phyloP scores from a whole-genome alignment of 2,888 invertebrate genomes.

The Lithophane semibrunnea region DNA sequence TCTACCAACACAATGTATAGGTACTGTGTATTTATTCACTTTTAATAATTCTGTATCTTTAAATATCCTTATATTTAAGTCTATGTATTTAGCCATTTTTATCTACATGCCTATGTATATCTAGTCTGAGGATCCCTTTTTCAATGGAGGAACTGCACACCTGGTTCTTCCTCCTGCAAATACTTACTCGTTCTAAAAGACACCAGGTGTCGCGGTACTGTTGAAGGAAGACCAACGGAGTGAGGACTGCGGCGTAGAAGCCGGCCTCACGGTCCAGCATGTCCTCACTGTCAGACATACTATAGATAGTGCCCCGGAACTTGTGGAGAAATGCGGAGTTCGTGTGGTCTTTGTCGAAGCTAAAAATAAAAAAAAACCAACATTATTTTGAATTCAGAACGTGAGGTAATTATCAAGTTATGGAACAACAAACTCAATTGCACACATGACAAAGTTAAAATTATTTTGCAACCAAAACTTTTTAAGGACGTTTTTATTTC shows the following conservation, averaged over 20 bases:
- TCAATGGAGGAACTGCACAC: background rate
- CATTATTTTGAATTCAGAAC: background rate
- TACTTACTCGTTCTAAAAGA: constrained; percentile 81
- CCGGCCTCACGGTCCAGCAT: constrained; percentile 81
- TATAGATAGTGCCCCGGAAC: constrained; percentile 78
- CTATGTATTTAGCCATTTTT: background rate
- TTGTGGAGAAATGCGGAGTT: constrained; percentile 84
- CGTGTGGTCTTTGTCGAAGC: constrained; percentile 83
- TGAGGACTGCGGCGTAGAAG: constrained; percentile 81
- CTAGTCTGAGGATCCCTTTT: background rate
- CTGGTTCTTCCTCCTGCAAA: background rate
- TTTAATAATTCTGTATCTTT: background rate
- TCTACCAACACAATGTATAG: too few relatives aligned
- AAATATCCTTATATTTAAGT: background rate
- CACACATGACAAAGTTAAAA: background rate
- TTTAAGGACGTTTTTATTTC: background rate
- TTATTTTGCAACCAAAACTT: background rate
- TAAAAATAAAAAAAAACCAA: constrained; percentile 52
- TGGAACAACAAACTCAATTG: background rate
- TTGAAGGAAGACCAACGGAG: constrained; percentile 82
- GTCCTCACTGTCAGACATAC: constrained; percentile 80
- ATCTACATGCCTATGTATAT: background rate
- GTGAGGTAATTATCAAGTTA: background rate
- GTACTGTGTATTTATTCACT: too few relatives aligned
- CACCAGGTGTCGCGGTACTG: constrained; percentile 85